phyloP scores from a whole-genome alignment of 1,140 invertebrate genomes.

The Heliconius hermathena region DNA sequence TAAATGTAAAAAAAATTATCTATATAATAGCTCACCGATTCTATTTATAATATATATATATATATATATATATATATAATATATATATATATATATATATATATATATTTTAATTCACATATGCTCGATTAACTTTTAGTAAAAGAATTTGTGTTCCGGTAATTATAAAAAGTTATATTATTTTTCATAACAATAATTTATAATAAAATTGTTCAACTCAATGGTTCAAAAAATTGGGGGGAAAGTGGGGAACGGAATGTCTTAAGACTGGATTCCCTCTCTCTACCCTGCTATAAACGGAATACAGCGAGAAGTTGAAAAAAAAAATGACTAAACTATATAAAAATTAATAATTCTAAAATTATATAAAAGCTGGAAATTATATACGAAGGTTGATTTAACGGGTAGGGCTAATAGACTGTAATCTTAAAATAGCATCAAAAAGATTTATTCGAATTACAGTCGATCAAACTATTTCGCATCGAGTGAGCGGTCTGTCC shows the following conservation, averaged over 20 bases:
- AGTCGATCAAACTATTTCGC: conserved; percentile 63
- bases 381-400: background rate
- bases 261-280: too few species aligned
- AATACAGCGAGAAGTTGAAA: too few species aligned
- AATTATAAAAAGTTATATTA: too few species aligned
- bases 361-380: background rate
- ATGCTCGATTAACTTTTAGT: background rate
- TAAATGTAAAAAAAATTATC: background rate
- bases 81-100: too few species aligned
- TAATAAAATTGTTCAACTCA: too few species aligned
- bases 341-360: background rate
- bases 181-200: too few species aligned
- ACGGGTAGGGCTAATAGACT: background rate
- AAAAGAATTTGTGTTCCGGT: background rate
- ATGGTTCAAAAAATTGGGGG: too few species aligned
- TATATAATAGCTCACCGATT: background rate
- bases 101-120: too few species aligned
- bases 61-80: too few species aligned
- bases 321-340: background rate
- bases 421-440: conserved; percentile 31
- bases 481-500: conserved; percentile 71
- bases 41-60: background rate
- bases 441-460: conserved; percentile 62
- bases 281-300: too few species aligned
- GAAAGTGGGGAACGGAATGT: too few species aligned